These are phyloP conservation scores for Xestia ashworthii DNA, from an alignment of 2,888 invertebrate species.

Conservation along the genomic window DNA sequence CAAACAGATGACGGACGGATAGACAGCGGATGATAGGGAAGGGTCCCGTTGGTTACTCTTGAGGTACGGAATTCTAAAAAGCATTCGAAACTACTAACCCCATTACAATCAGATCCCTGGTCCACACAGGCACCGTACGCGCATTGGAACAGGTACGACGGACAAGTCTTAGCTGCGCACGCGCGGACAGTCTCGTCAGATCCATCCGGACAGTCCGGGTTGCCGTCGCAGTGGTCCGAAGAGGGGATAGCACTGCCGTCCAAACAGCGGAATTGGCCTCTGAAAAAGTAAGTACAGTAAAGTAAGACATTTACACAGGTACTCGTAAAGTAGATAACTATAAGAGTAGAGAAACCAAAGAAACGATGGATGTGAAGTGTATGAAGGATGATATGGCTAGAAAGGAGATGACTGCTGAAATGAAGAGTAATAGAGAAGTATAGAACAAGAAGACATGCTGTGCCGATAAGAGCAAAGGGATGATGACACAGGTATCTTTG, in stretches of 20 bases:
- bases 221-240: slow-evolving; percentile 79
- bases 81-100: slow-evolving; percentile 67
- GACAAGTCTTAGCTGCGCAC: slow-evolving; percentile 85
- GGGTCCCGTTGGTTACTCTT: too few species aligned
- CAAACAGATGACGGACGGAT: too few species aligned
- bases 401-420: too few species aligned
- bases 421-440: too few species aligned
- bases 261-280: slow-evolving; percentile 78
- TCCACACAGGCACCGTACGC: slow-evolving; percentile 92
- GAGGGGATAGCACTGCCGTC: slow-evolving; percentile 76
- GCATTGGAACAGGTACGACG: slow-evolving; percentile 90
- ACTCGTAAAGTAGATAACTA: too few species aligned
- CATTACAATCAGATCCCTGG: slow-evolving; percentile 88
- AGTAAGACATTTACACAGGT: neutral
- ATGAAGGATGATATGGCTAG: too few species aligned
- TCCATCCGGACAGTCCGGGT: slow-evolving; percentile 78
- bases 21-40: neutral
- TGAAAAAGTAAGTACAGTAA: slow-evolving; percentile 54
- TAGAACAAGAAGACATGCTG: too few species aligned
- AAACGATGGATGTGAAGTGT: too few species aligned
- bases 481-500: too few species aligned
- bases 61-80: neutral
- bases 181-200: slow-evolving; percentile 81
- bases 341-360: too few species aligned
- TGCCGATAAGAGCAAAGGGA: too few species aligned